phyloP scores from a whole-genome alignment of 2,113 vertebrate genomes.

The Antigone vipio region DNA sequence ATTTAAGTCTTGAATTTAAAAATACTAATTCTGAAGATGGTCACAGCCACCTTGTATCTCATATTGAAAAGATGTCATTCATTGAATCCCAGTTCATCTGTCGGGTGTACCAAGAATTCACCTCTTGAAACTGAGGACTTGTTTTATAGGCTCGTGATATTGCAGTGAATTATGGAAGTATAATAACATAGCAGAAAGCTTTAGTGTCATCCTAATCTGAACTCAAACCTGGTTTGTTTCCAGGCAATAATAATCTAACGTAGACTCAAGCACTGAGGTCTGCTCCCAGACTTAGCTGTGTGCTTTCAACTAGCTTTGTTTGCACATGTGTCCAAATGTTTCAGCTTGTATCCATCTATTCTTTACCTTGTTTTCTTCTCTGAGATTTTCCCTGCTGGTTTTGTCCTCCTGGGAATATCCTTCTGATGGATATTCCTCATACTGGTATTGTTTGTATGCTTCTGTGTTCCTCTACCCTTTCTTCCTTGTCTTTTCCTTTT shows the following conservation, averaged over 20 bases:
- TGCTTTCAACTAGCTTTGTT: neutral
- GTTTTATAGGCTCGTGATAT: neutral
- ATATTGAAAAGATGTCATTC: neutral
- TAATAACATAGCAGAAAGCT: neutral
- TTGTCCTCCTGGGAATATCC: neutral
- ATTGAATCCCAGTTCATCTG: neutral
- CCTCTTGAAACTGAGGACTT: neutral
- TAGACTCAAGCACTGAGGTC: neutral
- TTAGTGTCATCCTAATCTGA: neutral
- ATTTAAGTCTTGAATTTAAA: neutral
- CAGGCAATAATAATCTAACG: neutral
- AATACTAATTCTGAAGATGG: neutral
- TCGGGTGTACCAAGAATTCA: neutral
- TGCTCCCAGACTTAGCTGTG: neutral
- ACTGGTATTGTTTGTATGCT: neutral
- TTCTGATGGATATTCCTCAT: neutral
- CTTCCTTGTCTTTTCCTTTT: neutral
- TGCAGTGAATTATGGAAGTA: neutral
- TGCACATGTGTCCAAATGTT: neutral
- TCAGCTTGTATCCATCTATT: neutral
- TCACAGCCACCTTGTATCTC: neutral
- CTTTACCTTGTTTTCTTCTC: neutral
- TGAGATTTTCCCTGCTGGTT: neutral
- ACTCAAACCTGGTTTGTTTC: neutral
- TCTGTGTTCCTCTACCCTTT: neutral